A percentile compares a stretch with the other conserved stretches of the same genome.
phyloP scores from a whole-genome alignment of 2,888 invertebrate genomes.

The Lapara coniferarum region DNA sequence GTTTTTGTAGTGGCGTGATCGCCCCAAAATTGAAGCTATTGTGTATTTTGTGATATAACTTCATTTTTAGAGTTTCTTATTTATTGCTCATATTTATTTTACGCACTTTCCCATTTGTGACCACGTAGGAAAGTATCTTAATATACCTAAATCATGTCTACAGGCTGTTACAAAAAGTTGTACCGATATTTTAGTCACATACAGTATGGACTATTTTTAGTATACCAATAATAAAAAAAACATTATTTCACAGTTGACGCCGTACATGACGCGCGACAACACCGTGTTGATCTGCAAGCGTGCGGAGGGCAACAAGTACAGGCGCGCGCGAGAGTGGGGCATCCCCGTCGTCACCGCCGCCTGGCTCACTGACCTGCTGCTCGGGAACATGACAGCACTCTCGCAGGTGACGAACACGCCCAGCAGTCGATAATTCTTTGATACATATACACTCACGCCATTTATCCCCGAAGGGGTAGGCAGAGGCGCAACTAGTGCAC shows the following conservation, averaged over 20 bases:
- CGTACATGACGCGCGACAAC: constrained; percentile 91
- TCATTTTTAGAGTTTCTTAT: no score
- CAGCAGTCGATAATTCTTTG: no score
- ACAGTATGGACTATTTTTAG: not conserved
- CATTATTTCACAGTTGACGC: constrained; percentile 82
- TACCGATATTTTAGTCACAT: not conserved
- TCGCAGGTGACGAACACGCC: constrained; percentile 81
- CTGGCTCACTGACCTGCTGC: constrained; percentile 96
- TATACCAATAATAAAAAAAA: not conserved
- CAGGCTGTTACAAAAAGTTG: not conserved
- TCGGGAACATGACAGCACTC: constrained; percentile 93
- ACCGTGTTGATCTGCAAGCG: constrained; percentile 91
- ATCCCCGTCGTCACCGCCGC: constrained; percentile 95
- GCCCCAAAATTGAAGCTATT: not conserved
- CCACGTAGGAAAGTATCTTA: no score
- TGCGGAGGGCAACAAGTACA: constrained; percentile 93
- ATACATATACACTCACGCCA: no score
- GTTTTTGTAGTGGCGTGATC: not conserved
- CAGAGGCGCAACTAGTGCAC: no score
- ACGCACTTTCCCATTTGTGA: no score
- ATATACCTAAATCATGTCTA: no score
- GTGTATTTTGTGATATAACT: no score
- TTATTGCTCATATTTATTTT: no score
- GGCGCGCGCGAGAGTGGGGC: constrained; percentile 95
- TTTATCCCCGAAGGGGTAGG: no score